Evolutionary conservation across 2,888 invertebrate species (phyloP), one percentile per base, ranked within the genome.

Genomic region (Diaphora mendica): DNA sequence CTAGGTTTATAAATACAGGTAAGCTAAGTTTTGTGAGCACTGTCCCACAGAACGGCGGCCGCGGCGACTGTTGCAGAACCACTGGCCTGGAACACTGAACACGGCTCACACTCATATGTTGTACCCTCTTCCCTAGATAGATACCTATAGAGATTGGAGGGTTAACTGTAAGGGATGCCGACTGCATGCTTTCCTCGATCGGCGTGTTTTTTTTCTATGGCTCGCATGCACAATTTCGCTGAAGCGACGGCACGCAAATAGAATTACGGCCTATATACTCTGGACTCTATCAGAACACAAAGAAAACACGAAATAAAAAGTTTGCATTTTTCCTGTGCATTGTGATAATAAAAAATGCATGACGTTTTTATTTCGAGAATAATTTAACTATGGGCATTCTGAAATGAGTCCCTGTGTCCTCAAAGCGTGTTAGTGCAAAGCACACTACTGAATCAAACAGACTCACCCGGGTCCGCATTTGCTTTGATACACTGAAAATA

Each of bases 401-500:
- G 23, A 51, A 51, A 20, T 39, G 17, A 59, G 59, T 59, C 20
- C 76, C 70, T 70, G 64, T 75, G 65, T 72, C 78, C 64, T 74
- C 75, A 79, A 89, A 89, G 90, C 89, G 84, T 89, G 86, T 85
- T 68, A 75, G 83, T 85, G 85, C 85, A 85, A 88, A 88, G 88
- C 89, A 86, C 87, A 88, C 89, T 90, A 90, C 87, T 72, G 79
- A 82, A 79, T 85, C 87, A 82, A 84, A 84, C 86, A 85, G 81
- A 95, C 95, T 94, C 91, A 95, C 95, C 95, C 92, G 90, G 90
- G 79, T 91, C 95, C 94, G 81, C 88, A 89, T 92, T 93, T 94
- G 92, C 90, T 92, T 90, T 94, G 94, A 93, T 93, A 91, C 95
- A 95, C 95, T 94, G 95, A 92, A 95, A 95, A 92, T 91, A 93